Conservation (phyloP, 2,797 vertebrate species). For the Lithobates pipiens region DNA sequence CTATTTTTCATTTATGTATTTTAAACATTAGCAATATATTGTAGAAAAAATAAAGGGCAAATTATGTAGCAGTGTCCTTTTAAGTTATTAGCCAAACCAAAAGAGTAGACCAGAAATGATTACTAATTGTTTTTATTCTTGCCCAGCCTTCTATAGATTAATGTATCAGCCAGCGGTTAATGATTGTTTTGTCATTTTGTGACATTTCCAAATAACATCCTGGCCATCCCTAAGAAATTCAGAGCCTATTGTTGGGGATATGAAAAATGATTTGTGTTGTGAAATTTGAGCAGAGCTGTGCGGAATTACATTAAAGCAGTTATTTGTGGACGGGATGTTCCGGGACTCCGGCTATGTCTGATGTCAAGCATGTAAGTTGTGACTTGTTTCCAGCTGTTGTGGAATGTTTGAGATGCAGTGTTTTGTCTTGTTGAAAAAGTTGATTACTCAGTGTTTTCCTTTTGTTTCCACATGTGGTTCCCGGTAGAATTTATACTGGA, state of each 20-base stretch:
- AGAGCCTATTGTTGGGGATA: background rate
- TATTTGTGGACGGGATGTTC: constrained; percentile 1
- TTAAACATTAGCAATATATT: background rate
- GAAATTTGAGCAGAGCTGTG: constrained; percentile 18
- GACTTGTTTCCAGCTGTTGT: constrained; percentile 29
- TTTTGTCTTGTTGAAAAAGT: background rate
- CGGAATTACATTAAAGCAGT: background rate
- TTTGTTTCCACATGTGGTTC: background rate
- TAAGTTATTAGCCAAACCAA: background rate
- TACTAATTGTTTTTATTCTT: background rate
- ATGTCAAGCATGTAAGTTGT: constrained; percentile 14
- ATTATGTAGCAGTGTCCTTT: background rate
- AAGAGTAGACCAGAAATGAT: background rate
- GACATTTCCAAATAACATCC: constrained; percentile 1
- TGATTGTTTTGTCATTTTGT: background rate
- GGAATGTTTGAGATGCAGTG: constrained; percentile 12
- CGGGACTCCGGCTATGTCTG: constrained; percentile 19
- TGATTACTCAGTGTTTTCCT: background rate
- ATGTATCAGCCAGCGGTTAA: background rate
- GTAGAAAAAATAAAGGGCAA: background rate
- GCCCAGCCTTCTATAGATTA: background rate
- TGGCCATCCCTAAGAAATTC: background rate
- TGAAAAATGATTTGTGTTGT: constrained; percentile 23
- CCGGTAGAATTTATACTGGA: background rate
- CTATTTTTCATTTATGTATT: background rate